Conservation (phyloP, 2,888 invertebrate genomes). For the Cephalotes varians region DNA sequence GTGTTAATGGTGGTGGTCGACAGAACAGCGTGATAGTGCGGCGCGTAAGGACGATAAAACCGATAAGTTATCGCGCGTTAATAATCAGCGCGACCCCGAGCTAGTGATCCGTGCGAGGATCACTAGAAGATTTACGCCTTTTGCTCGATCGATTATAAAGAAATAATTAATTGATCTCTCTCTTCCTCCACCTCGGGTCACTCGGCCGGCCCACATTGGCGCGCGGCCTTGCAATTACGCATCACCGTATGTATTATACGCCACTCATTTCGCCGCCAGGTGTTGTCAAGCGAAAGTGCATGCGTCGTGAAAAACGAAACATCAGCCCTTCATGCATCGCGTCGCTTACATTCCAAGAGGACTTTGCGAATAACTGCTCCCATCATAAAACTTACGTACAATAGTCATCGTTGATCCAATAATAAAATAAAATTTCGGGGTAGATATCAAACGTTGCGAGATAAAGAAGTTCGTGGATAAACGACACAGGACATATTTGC, state of each 20-base stretch:
- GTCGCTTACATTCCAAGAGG: background rate
- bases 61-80: constrained; percentile 72
- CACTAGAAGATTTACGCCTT: constrained; percentile 62
- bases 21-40: constrained; percentile 12
- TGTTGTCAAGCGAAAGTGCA: constrained; percentile 10
- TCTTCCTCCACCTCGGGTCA: background rate
- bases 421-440: background rate
- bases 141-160: constrained; percentile 64
- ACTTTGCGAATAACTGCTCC: background rate
- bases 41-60: constrained; percentile 22
- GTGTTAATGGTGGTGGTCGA: constrained; percentile 4
- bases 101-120: constrained; percentile 66
- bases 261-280: background rate
- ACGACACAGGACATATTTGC: background rate
- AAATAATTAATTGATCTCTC: constrained; percentile 57
- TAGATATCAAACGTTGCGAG: background rate
- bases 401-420: background rate
- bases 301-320: background rate
- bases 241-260: background rate
- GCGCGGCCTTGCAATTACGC: constrained; percentile 40
- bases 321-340: background rate
- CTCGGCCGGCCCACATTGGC: constrained; percentile 13
- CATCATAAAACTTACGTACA: too few species aligned
- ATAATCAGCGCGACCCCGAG: constrained; percentile 67
- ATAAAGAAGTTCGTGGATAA: background rate